phyloP scores from a whole-genome alignment of 2,113 vertebrate genomes.

The Oncorhynchus clarkii region DNA sequence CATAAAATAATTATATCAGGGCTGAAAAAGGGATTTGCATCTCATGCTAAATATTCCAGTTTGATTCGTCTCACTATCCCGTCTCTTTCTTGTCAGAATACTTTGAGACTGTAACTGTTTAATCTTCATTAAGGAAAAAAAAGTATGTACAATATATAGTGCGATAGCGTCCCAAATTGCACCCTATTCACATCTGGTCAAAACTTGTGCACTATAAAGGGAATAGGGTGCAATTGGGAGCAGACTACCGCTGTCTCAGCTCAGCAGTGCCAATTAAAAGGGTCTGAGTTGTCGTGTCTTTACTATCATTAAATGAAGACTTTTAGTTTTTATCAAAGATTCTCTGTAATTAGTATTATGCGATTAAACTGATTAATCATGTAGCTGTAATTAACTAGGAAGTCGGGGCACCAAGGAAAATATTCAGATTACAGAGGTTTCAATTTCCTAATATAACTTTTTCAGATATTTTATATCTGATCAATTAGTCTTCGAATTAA shows the following conservation, averaged over 20 bases:
- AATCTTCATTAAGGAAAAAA: slow-evolving; percentile 34
- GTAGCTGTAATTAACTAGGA: too few relatives aligned
- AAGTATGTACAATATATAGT: slow-evolving; percentile 13
- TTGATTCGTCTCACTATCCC: slow-evolving; percentile 24
- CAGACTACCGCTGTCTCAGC: neutral
- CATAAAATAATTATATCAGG: slow-evolving; percentile 36
- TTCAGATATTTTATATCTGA: too few relatives aligned
- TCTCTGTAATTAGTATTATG: too few relatives aligned
- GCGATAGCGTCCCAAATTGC: neutral
- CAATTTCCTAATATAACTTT: too few relatives aligned
- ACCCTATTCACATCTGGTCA: neutral
- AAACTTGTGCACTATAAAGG: too few relatives aligned
- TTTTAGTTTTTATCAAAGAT: too few relatives aligned
- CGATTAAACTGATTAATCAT: too few relatives aligned
- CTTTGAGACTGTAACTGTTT: slow-evolving; percentile 21
- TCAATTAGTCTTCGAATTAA: too few relatives aligned
- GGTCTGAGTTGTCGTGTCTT: neutral
- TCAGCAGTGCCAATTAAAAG: slow-evolving; percentile 6
- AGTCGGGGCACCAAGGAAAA: too few relatives aligned
- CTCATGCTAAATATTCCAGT: slow-evolving; percentile 33
- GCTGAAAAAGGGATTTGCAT: slow-evolving; percentile 22
- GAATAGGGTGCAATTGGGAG: too few relatives aligned
- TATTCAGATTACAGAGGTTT: too few relatives aligned
- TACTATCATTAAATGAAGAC: too few relatives aligned
- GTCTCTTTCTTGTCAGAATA: slow-evolving; percentile 37